Evolutionary conservation across 2,888 invertebrate species (phyloP), one percentile per base, ranked within the genome.

Genomic region (Arrhopalites spinosus): DNA sequence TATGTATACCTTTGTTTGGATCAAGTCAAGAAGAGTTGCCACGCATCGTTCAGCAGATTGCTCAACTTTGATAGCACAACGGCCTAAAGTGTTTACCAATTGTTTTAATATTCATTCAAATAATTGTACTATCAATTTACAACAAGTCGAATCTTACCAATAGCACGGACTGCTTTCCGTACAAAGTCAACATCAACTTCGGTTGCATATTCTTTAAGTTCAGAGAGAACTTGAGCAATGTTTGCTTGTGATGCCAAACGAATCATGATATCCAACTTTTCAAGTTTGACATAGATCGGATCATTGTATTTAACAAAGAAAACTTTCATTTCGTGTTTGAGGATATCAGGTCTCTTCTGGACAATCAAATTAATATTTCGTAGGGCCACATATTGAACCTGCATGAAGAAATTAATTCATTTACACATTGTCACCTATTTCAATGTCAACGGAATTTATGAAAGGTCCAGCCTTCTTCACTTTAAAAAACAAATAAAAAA

Each of bases 271-370:
- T 99, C 99, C 83, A 99, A 85, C 85, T 99, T 99, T 86, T 99
- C 99, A 78, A 99, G 88, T 86, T 99, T 99, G 61, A 99, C 99
- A 86, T 99, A 99, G 85, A 99, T 99, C 0, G 99, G 99, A 87
- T 99, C 99, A 86, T 99, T 99, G 88, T 99, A 99, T 85, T 99
- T 99, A 50, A 99, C 99, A 86, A 99, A 99, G 88, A 99, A 99
- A 73, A 95, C 96, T 89, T 99, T 99, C 98, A 99, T 98, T 87
- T 99, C 99, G 84, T 98, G 97, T 86, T 99, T 99, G 64, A 99
- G 87, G 82, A 99, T 98, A 78, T 99, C 99, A 0, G 98, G 96
- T 61, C 98, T 89, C 86, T 99, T 99, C 87, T 99, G 99, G 20
- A 99, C 99, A 79, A 99, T 99, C 66, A 99, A 89, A 87, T 99